phyloP scores from a whole-genome alignment of 2,797 vertebrate genomes.

The Pseudotriccus pelzelni region DNA sequence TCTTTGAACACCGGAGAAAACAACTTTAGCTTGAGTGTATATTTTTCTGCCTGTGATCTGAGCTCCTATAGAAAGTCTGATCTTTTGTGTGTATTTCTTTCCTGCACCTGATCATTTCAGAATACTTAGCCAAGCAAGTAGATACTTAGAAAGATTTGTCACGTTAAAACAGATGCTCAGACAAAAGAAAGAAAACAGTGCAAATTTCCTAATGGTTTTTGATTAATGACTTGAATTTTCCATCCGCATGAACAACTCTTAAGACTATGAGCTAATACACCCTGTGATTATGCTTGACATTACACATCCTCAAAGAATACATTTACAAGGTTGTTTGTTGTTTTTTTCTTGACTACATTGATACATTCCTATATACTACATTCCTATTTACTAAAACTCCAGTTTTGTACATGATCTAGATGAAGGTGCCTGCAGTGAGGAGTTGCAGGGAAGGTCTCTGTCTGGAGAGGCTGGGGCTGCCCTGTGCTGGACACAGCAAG shows the following conservation, averaged over 20 bases:
- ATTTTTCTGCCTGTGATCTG: neutral
- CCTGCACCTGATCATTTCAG: neutral
- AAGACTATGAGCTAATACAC: neutral
- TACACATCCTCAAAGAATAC: neutral
- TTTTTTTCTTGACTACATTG: neutral
- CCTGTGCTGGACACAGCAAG: neutral
- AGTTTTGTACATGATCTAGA: neutral
- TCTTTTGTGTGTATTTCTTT: neutral
- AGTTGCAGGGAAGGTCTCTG: neutral
- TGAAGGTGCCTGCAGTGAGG: neutral
- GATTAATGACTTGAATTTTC: neutral
- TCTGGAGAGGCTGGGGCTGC: neutral
- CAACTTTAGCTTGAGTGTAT: neutral
- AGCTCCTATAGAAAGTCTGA: neutral
- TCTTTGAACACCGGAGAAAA: neutral
- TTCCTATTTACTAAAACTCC: neutral
- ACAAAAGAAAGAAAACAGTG: neutral
- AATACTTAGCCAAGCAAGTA: neutral
- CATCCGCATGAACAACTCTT: neutral
- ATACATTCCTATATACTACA: neutral
- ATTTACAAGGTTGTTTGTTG: neutral
- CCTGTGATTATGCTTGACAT: neutral
- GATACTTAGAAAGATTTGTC: neutral
- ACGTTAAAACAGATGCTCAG: neutral
- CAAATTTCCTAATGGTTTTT: neutral